phyloP scores from a whole-genome alignment of 2,797 vertebrate genomes.

The Oryzias sinensis region DNA sequence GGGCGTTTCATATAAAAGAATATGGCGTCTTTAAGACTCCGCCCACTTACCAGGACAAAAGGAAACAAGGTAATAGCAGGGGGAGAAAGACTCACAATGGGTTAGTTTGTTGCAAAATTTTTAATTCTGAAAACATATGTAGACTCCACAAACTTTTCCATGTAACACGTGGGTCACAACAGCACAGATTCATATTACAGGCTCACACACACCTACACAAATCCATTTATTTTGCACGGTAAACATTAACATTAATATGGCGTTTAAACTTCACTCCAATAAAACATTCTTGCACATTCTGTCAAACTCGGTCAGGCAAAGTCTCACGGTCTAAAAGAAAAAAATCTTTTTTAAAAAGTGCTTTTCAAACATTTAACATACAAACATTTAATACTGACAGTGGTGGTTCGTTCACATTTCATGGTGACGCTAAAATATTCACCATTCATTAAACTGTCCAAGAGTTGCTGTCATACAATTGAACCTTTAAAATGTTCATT shows the following conservation, averaged over 20 bases:
- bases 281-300: constrained; percentile 48
- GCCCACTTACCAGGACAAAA: too few species aligned
- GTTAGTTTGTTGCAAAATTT: too few species aligned
- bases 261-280: constrained; percentile 29
- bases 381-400: constrained; percentile 54
- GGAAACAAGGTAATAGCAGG: too few species aligned
- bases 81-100: too few species aligned
- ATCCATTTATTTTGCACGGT: constrained; percentile 27
- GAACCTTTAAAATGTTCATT: too few species aligned
- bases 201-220: constrained; percentile 13
- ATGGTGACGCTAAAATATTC: too few species aligned
- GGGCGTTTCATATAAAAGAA: too few species aligned
- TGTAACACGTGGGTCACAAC: constrained; percentile 19
- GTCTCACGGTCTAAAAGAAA: constrained; percentile 27
- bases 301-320: constrained; percentile 18
- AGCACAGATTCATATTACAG: constrained; percentile 23
- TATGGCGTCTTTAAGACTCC: too few species aligned
- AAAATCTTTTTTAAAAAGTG: constrained; percentile 55
- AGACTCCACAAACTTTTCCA: background rate
- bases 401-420: constrained; percentile 23
- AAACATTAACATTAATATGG: constrained; percentile 51
- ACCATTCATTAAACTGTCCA: too few species aligned
- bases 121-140: too few species aligned
- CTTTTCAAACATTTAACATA: constrained; percentile 51
- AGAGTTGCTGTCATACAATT: too few species aligned